Evolutionary conservation across 2,888 invertebrate species (phyloP), one percentile per base, ranked within the genome.

Genomic region (Troides oblongomaculatus): DNA sequence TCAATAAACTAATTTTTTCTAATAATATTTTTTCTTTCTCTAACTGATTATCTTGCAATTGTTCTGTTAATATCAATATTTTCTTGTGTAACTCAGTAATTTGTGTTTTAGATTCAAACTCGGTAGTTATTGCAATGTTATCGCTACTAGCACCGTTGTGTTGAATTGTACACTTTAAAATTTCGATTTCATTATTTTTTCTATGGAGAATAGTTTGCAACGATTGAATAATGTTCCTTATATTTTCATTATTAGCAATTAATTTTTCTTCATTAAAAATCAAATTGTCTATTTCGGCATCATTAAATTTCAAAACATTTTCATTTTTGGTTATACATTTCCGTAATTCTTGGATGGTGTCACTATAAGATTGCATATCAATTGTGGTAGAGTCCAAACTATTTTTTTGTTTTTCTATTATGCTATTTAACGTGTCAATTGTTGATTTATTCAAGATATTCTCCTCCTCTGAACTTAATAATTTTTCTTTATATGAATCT

Each of bases 191-290:
- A 66, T 84, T 81, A 66, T 81, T 85, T 65, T 85, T 83, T 5
- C 71, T 76, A 57, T 84, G 79, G 50, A 92, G 73, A 17, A 80
- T 78, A 2, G 76, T 76, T 81, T 85, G 87, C 56, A 91, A 81
- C 5, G 82, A 84, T n/a, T 83, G 75, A 68, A 90, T 84, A 39
- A 92, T 82, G 71, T 89, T 89, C 76, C 77, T 84, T 66, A 92
- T 83, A 72, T 90, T 90, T 74, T 91, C 91, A 74, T 90, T 89
- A 73, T 87, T 91, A 18, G 87, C 82, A 64, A 88, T 81, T 70
- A 87, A 79, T 67, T 82, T 82, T 66, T 89, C 84, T 82, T 92
- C 92, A 69, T 84, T 88, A 2, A 80, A 77, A 66, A 90, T 81
- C 83, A 91, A 84, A 66, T 71, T 78, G 74, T 88, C 86, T 68